Evolutionary conservation across 2,888 invertebrate species (phyloP).

Genomic region (Nipponacmea schrenckii): DNA sequence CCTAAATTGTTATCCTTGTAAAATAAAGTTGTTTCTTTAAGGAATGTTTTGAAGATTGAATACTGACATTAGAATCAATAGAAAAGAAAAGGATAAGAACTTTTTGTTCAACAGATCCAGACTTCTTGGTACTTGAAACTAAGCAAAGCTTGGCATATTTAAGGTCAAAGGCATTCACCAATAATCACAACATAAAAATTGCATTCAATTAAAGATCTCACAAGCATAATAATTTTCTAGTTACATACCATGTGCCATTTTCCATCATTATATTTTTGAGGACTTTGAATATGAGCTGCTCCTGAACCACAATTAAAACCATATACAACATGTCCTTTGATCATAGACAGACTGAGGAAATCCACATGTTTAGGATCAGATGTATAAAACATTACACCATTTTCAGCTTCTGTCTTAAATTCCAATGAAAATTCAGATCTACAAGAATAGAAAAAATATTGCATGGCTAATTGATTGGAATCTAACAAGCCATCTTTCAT

Average conservation of each 20-base stretch:
- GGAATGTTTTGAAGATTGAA: not conserved
- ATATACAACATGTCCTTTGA: constrained; percentile 82
- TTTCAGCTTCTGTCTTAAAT: constrained; percentile 80
- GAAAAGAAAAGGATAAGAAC: no score
- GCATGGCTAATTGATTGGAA: not conserved
- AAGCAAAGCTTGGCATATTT: no score
- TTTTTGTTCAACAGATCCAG: no score
- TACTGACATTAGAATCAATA: not conserved
- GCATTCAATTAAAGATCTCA: no score
- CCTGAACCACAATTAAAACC: constrained; percentile 91
- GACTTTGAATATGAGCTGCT: constrained; percentile 77
- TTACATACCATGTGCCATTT: constrained; percentile 88
- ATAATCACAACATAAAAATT: no score
- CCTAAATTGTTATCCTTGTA: no score
- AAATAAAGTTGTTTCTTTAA: no score
- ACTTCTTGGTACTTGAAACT: no score
- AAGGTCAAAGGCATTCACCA: no score
- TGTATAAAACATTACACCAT: constrained; percentile 85
- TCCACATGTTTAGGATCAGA: constrained; percentile 77
- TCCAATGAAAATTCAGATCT: constrained; percentile 81
- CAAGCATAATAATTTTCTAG: no score
- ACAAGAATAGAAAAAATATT: constrained; percentile 41
- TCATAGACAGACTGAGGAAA: constrained; percentile 85
- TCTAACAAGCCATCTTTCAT: not conserved
- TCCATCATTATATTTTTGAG: constrained; percentile 81